Evolutionary conservation across 2,888 invertebrate species (phyloP), one percentile per base, ranked within the genome.

Genomic region (Zaprionus lineosus): DNA sequence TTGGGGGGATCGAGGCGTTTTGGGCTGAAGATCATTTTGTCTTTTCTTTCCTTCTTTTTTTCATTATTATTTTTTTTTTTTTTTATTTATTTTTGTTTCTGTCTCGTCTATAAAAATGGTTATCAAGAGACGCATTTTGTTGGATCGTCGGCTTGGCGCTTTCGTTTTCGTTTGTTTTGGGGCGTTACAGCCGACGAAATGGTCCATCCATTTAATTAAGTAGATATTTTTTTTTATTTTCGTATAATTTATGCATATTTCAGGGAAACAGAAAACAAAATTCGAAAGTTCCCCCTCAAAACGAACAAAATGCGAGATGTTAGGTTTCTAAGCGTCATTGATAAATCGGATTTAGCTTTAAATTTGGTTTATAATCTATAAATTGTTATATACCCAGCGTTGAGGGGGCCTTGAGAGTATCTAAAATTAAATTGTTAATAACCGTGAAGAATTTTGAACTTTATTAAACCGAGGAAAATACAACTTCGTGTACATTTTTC

Each of bases 101-200:
- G 39, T 56, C 62, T 48, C 18, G 11, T 36, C 40, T 43, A 41
- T 19, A 28, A 48, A 63, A 43, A 29, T 26, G 34, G 36, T 37
- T 24, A n/a, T 24, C n/a, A 4, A 24, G 24, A 24, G 24, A 24
- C 24, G 29, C 15, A 2, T 21, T 26, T 12, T 11, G 11, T 15
- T 28, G 14, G 24, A 12, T 24, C n/a, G 11, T 15, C 21, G 14
- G 24, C 12, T 24, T 8, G 39, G 21, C 57, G 85, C 85, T 78
- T 78, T 84, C 77, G 72, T 67, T 78, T 78, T 78, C 85, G 60
- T 78, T 78, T 55, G 67, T 70, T 59, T 57, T 64, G 53, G 64
- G 69, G 41, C 62, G 69, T 53, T 55, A 40, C 46, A 68, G 64
- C 9, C 64, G 37, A 34, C 48, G 55, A 74, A 69, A 70, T 41